Evolutionary conservation across 2,888 invertebrate species (phyloP), one percentile per base, ranked within the genome.

Genomic region (Drosophila kuntzei): DNA sequence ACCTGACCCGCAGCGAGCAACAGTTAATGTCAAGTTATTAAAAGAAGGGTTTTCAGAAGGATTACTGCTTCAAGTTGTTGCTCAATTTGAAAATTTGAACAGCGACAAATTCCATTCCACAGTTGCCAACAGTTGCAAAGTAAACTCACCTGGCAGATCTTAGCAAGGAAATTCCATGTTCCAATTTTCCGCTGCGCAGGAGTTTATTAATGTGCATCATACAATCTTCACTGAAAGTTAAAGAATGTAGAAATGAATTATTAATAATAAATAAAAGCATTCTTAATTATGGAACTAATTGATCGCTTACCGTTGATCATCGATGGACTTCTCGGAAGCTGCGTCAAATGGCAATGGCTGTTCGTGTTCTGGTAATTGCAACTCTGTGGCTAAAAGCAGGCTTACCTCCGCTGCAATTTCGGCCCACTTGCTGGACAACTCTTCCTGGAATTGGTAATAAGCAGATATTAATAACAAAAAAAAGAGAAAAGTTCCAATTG

Each of bases 181-280:
- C 96, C 79, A 95, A 94, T 80, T 96, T 94, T 64, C 94, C 94
- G 54, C 94, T 94, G 49, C 96, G 94, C 91, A 98, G 93, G 71
- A 95, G 93, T 85, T 94, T 95, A 91, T 98, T 97, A 78, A 98
- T 95, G 84, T 95, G 95, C 90, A 95, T 95, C 96, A 98, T 97
- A 65, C 98, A 97, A 88, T 96, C 96, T 70, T 94, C 95, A 92
- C 98, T 98, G 93, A 51, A 93, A 93, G 37, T 37, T 11, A 50
- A 32, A 34, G 9, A 76, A 43, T 47, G 9, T 7, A 39, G 25
- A 34, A 37, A n/a, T 29, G 1, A 11, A 22, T 8, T n/a, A n/a
- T n/a, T n/a, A n/a, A n/a, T n/a, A n/a, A n/a, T n/a, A n/a, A 16
- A 14, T 58, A 7, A 16, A 12, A 9, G 6, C 7, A 8, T n/a